Percentiles rank a stretch among this genome's conserved stretches.
Evolutionary conservation across 1,140 invertebrate genomes (phyloP).

Genomic region (Drosophila serrata): DNA sequence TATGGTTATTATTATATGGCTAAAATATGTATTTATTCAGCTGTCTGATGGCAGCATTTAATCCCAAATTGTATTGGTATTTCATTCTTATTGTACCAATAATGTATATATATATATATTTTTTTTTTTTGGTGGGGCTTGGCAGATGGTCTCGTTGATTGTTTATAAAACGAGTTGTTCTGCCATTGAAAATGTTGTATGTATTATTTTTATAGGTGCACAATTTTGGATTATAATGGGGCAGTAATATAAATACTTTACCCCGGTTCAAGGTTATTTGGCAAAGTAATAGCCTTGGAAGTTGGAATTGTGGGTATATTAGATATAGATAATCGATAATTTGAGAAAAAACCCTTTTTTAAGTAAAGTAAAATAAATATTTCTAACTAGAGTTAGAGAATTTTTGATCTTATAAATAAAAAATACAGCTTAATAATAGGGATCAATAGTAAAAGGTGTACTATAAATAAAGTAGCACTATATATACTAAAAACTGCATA

Average conservation of each 20-base stretch:
- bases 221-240: slow-evolving; percentile 15
- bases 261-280: slow-evolving; percentile 15
- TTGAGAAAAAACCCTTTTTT: background rate
- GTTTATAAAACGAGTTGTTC: slow-evolving; percentile 43
- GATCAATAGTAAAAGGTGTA: too few species aligned
- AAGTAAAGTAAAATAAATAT: background rate
- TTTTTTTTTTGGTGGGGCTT: slow-evolving; percentile 26
- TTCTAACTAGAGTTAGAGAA: background rate
- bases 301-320: background rate
- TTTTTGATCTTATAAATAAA: too few species aligned
- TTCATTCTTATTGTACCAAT: slow-evolving; percentile 28
- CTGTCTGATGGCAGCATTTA: slow-evolving; percentile 31
- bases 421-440: too few species aligned
- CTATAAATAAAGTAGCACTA: too few species aligned
- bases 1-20: slow-evolving; percentile 39
- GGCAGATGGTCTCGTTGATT: slow-evolving; percentile 34
- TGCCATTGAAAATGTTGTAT: slow-evolving; percentile 5
- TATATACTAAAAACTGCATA: background rate
- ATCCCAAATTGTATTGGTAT: slow-evolving; percentile 20
- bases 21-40: slow-evolving; percentile 39
- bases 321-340: background rate
- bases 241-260: background rate
- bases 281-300: background rate
- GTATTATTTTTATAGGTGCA: background rate
- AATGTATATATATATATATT: too few species aligned